Conservation (phyloP, 2,113 vertebrate species). For the Oreochromis spilurus region DNA sequence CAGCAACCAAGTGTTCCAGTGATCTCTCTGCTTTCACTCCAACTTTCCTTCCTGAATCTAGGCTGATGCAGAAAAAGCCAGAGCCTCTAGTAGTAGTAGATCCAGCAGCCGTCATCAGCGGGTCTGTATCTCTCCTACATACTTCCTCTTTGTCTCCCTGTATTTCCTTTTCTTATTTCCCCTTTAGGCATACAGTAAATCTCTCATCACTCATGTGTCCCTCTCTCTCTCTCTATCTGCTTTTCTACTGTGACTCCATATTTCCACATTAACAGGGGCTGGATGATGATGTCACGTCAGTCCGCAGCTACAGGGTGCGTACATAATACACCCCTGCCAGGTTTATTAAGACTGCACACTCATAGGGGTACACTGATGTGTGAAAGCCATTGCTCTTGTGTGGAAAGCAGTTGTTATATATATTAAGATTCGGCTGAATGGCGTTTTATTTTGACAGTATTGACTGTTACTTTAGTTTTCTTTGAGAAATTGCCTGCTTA, state of each 20-base stretch:
- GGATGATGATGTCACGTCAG: constrained; percentile 71
- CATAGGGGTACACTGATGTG: background rate
- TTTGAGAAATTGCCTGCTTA: background rate
- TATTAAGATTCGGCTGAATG: background rate
- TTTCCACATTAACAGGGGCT: constrained; percentile 69
- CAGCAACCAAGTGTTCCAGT: constrained; percentile 6
- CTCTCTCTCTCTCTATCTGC: background rate
- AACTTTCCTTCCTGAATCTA: constrained; percentile 72
- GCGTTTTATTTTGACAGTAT: background rate
- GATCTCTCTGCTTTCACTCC: constrained; percentile 32
- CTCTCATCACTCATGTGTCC: constrained; percentile 12
- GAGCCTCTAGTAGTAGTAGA: constrained; percentile 72
- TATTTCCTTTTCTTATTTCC: constrained; percentile 16
- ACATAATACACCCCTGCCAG: constrained; percentile 24
- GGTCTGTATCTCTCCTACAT: constrained; percentile 80
- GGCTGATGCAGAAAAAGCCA: constrained; percentile 91
- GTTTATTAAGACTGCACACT: background rate
- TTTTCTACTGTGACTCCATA: constrained; percentile 32
- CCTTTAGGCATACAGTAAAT: constrained; percentile 19
- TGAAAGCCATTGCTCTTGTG: background rate
- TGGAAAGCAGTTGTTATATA: background rate
- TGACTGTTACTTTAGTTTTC: background rate
- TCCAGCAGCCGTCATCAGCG: constrained; percentile 76
- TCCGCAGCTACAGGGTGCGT: constrained; percentile 79
- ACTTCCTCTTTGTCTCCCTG: constrained; percentile 22